Conservation (phyloP, 2,113 vertebrate genomes). For the Crotalus helleri region DNA sequence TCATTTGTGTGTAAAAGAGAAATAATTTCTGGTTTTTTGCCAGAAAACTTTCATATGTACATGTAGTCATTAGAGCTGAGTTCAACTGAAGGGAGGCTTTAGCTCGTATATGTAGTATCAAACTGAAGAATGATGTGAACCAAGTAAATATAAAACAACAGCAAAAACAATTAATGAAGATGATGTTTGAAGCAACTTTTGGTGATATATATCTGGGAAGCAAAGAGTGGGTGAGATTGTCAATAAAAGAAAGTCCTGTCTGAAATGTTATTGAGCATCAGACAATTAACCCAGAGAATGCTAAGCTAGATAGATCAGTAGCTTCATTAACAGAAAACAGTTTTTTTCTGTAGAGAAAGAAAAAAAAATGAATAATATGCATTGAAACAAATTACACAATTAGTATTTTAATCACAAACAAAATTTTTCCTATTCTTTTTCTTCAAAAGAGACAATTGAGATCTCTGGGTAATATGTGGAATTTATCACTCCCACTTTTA, state of each 20-base stretch:
- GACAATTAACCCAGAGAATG: not conserved
- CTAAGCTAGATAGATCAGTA: not conserved
- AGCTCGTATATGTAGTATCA: not conserved
- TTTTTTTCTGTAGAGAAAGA: not conserved
- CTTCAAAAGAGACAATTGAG: not conserved
- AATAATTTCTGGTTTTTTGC: not conserved
- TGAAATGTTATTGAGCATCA: not conserved
- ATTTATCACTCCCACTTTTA: not conserved
- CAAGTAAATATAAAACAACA: not conserved
- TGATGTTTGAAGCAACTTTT: not conserved
- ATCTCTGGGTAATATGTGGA: not conserved
- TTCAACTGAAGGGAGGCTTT: not conserved
- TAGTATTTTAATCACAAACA: not conserved
- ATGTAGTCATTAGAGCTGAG: not conserved
- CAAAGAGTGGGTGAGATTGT: not conserved
- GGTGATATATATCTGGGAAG: not conserved
- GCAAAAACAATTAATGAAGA: not conserved
- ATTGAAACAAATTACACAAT: conserved; percentile 16
- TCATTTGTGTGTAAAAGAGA: no score
- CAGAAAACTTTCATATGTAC: not conserved
- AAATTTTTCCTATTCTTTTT: not conserved
- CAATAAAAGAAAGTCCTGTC: not conserved
- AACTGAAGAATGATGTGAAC: not conserved
- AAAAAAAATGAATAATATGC: not conserved
- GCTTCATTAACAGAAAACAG: not conserved